Conservation (phyloP, 2,888 invertebrate genomes). For the Catocala fraxini region DNA sequence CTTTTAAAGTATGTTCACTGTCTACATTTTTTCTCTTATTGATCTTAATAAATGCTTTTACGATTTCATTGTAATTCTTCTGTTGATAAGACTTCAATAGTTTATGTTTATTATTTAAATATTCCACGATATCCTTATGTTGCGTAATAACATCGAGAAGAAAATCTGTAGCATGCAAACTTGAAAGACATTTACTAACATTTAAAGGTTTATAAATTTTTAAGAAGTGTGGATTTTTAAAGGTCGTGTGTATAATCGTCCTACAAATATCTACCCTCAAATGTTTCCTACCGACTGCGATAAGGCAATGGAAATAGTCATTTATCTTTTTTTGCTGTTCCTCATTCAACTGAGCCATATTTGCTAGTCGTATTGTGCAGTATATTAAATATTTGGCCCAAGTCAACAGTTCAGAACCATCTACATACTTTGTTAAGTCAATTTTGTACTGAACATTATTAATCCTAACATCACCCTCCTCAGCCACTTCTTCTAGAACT, state of each 20-base stretch:
- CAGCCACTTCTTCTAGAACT: conserved; percentile 59
- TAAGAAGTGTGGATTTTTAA: conserved; percentile 76
- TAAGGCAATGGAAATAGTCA: conserved; percentile 68
- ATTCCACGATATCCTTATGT: conserved; percentile 66
- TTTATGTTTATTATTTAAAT: conserved; percentile 67
- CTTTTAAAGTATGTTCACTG: conserved; percentile 70
- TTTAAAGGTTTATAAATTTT: conserved; percentile 76
- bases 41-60: conserved; percentile 80
- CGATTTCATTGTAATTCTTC: conserved; percentile 84
- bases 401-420: conserved; percentile 73
- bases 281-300: conserved; percentile 65
- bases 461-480: conserved; percentile 60
- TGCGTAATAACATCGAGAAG: conserved; percentile 67
- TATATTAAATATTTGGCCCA: conserved; percentile 81
- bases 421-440: conserved; percentile 53
- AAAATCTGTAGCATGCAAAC: conserved; percentile 70
- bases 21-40: conserved; percentile 71
- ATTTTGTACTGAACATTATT: conserved; percentile 63
- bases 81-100: conserved; percentile 84
- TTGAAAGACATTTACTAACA: conserved; percentile 61
- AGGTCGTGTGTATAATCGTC: conserved; percentile 66
- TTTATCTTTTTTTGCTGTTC: conserved; percentile 64
- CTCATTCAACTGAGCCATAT: conserved; percentile 64
- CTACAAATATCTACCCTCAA: conserved; percentile 70
- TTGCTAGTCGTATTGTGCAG: conserved; percentile 70